Conservation (phyloP, 2,113 vertebrate species). For the Entelurus aequoreus region DNA sequence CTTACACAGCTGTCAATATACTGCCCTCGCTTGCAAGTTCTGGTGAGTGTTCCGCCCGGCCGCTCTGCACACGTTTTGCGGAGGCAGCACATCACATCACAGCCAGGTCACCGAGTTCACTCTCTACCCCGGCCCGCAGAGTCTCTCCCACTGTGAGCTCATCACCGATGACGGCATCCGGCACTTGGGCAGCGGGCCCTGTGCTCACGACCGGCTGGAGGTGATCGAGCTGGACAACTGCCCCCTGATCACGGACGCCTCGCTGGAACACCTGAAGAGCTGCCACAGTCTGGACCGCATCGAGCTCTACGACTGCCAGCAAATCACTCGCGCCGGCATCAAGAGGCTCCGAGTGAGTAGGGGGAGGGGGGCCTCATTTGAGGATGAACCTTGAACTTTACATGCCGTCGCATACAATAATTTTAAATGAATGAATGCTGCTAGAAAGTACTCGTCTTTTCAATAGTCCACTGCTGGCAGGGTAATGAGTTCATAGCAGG, state of each 20-base stretch:
- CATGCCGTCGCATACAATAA: no score
- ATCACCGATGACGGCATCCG: conserved; percentile 97
- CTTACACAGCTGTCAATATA: conserved; percentile 96
- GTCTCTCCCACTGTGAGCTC: conserved; percentile 95
- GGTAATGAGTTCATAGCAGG: neutral
- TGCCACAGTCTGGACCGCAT: conserved; percentile 97
- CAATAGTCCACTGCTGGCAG: no score
- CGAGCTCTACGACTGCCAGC: conserved; percentile 98
- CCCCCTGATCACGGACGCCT: conserved; percentile 95
- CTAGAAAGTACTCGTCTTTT: no score
- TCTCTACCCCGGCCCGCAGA: conserved; percentile 62
- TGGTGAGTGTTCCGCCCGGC: conserved; percentile 76
- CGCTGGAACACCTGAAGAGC: conserved; percentile 95
- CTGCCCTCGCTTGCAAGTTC: conserved; percentile 94
- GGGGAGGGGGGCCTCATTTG: neutral
- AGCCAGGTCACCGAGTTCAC: neutral
- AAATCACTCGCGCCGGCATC: conserved; percentile 94
- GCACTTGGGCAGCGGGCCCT: conserved; percentile 93
- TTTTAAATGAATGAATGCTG: no score
- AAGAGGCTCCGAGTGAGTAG: conserved; percentile 91
- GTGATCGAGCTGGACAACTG: conserved; percentile 99
- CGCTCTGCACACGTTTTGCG: neutral
- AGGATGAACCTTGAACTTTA: no score
- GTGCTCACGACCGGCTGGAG: conserved; percentile 92
- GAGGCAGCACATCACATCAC: neutral